Percentiles rank a stretch among this genome's conserved stretches.
Evolutionary conservation across 2,888 invertebrate genomes (phyloP).

Genomic region (Rhagophthalmus giganteus): DNA sequence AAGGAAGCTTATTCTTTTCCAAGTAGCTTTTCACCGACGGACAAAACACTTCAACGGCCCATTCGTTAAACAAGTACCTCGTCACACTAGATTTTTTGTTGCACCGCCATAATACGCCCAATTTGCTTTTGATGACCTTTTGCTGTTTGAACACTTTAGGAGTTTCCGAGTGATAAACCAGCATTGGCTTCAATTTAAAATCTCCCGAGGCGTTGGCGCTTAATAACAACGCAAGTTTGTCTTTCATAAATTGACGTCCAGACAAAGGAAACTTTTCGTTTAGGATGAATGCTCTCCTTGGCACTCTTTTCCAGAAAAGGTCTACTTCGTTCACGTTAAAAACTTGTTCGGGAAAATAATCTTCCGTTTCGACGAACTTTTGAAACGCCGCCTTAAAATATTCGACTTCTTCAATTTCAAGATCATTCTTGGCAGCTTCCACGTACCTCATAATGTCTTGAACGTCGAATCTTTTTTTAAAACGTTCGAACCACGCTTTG

Average conservation of each 20-base stretch:
- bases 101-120: conserved; percentile 1
- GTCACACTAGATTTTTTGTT: background rate
- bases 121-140: background rate
- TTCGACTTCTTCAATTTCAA: too few relatives aligned
- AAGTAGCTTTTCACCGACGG: too few relatives aligned
- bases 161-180: conserved; percentile 1
- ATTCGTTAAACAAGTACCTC: background rate
- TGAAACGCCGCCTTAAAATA: too few relatives aligned
- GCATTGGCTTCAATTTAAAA: conserved; percentile 3
- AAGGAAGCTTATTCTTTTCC: too few relatives aligned
- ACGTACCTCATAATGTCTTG: too few relatives aligned
- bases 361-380: too few relatives aligned
- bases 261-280: background rate
- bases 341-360: background rate
- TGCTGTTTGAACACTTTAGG: background rate
- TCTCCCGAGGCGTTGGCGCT: conserved; percentile 3
- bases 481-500: too few relatives aligned
- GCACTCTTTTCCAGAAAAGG: conserved; percentile 2
- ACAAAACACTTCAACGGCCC: background rate
- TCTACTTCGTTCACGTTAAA: conserved; percentile 3
- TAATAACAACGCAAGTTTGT: background rate
- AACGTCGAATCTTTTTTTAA: too few relatives aligned
- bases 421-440: too few relatives aligned
- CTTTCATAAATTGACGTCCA: background rate
- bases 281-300: background rate